phyloP scores from a whole-genome alignment of 2,113 vertebrate genomes.

The Cricetomys ansorgei region DNA sequence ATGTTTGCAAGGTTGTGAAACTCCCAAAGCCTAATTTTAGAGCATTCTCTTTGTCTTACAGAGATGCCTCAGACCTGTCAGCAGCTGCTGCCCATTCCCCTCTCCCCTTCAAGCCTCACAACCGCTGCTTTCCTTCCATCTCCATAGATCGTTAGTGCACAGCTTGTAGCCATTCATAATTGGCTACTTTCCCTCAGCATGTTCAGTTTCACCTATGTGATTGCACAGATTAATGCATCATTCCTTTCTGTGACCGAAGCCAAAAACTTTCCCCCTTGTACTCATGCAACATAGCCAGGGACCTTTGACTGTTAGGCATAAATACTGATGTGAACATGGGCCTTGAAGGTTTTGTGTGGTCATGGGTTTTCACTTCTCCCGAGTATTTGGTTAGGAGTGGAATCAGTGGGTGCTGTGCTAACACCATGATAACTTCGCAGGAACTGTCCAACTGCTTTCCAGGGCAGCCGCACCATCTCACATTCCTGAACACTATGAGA shows the following conservation, averaged over 20 bases:
- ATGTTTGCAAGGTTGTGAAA: not conserved
- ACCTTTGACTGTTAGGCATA: not conserved
- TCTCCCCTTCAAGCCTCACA: not conserved
- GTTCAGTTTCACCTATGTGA: not conserved
- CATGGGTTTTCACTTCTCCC: not conserved
- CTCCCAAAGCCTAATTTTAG: not conserved
- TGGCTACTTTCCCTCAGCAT: not conserved
- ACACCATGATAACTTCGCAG: not conserved
- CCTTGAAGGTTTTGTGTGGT: not conserved
- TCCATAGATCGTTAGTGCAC: not conserved
- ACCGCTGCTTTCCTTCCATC: not conserved
- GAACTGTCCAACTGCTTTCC: not conserved
- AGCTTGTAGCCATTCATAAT: not conserved
- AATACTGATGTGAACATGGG: not conserved
- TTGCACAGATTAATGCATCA: not conserved
- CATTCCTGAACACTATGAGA: not conserved
- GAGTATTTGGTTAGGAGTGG: not conserved
- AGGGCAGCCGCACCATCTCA: not conserved
- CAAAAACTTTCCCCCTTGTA: not conserved
- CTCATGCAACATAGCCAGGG: not conserved
- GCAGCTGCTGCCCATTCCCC: not conserved
- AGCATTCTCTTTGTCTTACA: not conserved
- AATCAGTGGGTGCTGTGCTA: not conserved
- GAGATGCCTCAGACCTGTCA: not conserved
- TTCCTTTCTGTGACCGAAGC: not conserved